Conservation (phyloP, 2,888 invertebrate species). For the Melinopterus prodromus region DNA sequence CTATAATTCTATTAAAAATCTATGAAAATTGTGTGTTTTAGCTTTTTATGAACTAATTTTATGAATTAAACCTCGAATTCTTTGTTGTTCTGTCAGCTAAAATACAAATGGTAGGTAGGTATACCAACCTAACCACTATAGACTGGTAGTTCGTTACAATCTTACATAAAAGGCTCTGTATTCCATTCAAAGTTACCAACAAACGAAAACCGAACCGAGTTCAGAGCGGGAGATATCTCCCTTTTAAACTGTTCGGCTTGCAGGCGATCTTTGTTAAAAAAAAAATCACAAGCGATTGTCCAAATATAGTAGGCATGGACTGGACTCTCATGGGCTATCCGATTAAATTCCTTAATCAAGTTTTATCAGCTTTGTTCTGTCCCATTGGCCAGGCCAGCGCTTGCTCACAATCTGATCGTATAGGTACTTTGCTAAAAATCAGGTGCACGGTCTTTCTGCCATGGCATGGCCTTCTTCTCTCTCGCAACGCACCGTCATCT, state of each 20-base stretch:
- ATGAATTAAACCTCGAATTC: no score
- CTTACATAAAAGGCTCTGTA: neutral
- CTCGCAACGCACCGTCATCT: neutral
- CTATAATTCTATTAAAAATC: no score
- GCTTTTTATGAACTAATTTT: no score
- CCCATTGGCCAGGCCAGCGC: neutral
- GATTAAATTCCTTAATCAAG: constrained; percentile 44
- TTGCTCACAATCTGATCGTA: neutral
- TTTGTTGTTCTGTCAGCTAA: no score
- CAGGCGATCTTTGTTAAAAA: neutral
- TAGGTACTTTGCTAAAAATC: neutral
- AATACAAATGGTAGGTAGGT: no score
- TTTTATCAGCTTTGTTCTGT: constrained; percentile 42
- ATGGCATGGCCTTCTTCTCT: neutral
- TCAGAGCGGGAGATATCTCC: neutral
- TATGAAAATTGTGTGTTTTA: no score
- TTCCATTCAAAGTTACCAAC: neutral
- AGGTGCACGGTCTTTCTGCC: neutral
- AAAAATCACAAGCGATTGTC: neutral
- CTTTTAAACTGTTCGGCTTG: no score
- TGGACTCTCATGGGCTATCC: constrained; percentile 33
- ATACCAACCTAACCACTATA: no score
- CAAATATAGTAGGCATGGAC: constrained; percentile 38
- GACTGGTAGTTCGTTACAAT: neutral
- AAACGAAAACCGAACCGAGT: neutral